These are phyloP conservation scores for Amphiprion percula DNA, from an alignment of 2,113 vertebrate species.

Conservation along the genomic window DNA sequence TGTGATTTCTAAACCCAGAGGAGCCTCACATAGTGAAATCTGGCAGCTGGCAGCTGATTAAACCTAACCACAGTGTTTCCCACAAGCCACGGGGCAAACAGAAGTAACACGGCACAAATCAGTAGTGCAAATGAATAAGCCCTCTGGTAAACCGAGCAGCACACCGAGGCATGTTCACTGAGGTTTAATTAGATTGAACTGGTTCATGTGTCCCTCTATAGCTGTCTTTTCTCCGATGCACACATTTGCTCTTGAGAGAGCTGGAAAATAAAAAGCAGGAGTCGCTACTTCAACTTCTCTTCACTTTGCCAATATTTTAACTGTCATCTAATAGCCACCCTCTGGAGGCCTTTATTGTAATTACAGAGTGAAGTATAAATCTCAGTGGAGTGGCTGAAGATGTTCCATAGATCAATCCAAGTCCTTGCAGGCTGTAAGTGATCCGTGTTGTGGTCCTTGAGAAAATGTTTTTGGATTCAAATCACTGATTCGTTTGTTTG, in stretches of 20 bases:
- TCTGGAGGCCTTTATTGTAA: conserved; percentile 11
- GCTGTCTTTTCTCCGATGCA: background rate
- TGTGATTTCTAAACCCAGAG: conserved; percentile 14
- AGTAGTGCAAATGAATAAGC: conserved; percentile 50
- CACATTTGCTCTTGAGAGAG: background rate
- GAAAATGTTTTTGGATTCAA: background rate
- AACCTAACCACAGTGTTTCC: conserved; percentile 17
- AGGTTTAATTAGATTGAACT: conserved; percentile 46
- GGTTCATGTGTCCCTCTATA: conserved; percentile 13
- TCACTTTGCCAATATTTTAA: conserved; percentile 22
- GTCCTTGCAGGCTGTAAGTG: conserved; percentile 13
- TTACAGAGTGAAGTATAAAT: conserved; percentile 57
- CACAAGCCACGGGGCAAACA: conserved; percentile 24
- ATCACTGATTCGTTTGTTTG: conserved; percentile 14
- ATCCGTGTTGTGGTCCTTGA: conserved; percentile 10
- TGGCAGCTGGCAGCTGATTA: conserved; percentile 18
- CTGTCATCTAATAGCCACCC: conserved; percentile 31
- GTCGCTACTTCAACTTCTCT: background rate
- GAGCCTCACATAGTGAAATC: conserved; percentile 22
- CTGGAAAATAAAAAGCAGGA: conserved; percentile 8
- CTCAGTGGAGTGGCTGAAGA: conserved; percentile 23
- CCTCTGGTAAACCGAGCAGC: conserved; percentile 41
- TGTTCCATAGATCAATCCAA: conserved; percentile 45
- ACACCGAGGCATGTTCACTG: conserved; percentile 42
- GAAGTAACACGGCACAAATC: conserved; percentile 29